A percentile compares a stretch with the other conserved stretches of the same genome.
Evolutionary conservation across 2,888 invertebrate genomes (phyloP).

Genomic region (Eulithis prunata): DNA sequence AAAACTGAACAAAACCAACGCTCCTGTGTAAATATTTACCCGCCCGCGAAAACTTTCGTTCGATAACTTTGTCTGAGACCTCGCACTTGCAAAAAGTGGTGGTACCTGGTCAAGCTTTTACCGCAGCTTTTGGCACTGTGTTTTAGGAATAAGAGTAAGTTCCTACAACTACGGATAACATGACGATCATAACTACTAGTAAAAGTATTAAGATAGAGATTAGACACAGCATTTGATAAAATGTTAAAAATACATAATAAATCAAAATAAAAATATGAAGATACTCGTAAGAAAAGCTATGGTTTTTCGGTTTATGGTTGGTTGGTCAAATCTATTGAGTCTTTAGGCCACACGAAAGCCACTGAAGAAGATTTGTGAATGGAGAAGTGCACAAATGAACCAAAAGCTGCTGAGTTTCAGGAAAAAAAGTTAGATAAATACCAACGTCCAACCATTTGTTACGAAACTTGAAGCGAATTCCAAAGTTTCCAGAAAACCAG

Average conservation of each 20-base stretch:
- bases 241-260: too few species aligned
- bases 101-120: conserved; percentile 47
- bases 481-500: conserved; percentile 19
- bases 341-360: too few species aligned
- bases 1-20: conserved; percentile 65
- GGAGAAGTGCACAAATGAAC: too few species aligned
- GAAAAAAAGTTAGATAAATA: not conserved
- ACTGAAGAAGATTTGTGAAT: too few species aligned
- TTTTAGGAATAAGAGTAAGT: not conserved
- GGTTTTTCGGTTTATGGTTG: too few species aligned
- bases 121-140: conserved; percentile 15
- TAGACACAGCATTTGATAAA: too few species aligned
- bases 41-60: conserved; percentile 71
- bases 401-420: not conserved
- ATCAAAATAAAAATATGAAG: too few species aligned
- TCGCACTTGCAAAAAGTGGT: conserved; percentile 64
- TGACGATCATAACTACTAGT: too few species aligned
- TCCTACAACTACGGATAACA: too few species aligned
- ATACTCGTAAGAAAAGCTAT: too few species aligned
- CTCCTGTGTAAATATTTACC: conserved; percentile 77
- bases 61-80: conserved; percentile 61
- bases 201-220: too few species aligned
- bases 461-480: not conserved
- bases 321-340: too few species aligned
- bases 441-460: not conserved